Base-by-base conservation (phyloP, 2,888 invertebrate species). In the Leptura quadrifasciata region DNA sequence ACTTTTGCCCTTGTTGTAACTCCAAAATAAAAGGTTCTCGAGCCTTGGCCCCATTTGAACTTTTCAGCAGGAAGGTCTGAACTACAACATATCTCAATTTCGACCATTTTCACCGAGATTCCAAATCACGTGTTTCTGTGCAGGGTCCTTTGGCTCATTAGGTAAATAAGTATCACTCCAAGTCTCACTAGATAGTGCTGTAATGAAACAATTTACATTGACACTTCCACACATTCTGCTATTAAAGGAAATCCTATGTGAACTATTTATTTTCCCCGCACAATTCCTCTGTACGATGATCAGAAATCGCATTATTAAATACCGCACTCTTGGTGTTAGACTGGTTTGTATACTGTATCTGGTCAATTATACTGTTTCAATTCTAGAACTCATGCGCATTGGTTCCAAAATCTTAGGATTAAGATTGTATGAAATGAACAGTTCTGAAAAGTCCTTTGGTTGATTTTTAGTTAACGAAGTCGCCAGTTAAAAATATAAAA, bases 201-300 rank as follows among this genome's bases (percentile, higher is more conserved):
- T n/a, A 15, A 24, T 24, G 4, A 61, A n/a, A n/a, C n/a, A n/a
- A n/a, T n/a, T n/a, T n/a, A n/a, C 31, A 31, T 31, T 61, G 27
- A 17, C 24, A 61, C 17, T 17, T 24, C 61, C 61, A 24, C n/a
- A 31, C 27, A 61, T 2, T 17, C 61, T 61, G n/a, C 12, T n/a
- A 24, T 61, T n/a, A 12, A 61, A 2, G 31, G 21, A 61, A 15
- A 61, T 27, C n/a, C 12, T 61, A 3, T 61, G 10, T 54, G n/a
- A 5, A n/a, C 1, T 17, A 17, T 31, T 61, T 27, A 5, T 6
- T 21, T n/a, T 15, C 1, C 1, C 12, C 3, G 12, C 24, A 27
- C 15, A 24, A 9, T 61, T 61, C 21, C 27, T n/a, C 61, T 24
- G 61, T 61, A n/a, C 61, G 61, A n/a, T 61, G 61, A 24, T 61